These are phyloP conservation scores for Hypercompe scribonia DNA, from an alignment of 2,888 invertebrate genomes.

Conservation along the genomic window DNA sequence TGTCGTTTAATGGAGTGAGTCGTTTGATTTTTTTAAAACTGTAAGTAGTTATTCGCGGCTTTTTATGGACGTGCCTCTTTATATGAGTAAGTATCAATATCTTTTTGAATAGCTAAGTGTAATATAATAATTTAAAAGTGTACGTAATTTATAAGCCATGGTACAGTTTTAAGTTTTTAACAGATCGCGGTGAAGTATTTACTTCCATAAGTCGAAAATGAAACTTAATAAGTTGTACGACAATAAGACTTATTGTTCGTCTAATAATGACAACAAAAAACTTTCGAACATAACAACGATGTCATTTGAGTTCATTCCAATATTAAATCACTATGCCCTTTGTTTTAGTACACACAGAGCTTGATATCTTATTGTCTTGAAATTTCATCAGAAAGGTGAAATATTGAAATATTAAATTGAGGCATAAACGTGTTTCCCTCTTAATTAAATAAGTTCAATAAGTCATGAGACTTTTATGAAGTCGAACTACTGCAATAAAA, in stretches of 20 bases:
- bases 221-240: neutral
- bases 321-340: neutral
- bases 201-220: neutral
- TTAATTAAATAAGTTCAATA: neutral
- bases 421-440: neutral
- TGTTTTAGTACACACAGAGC: neutral
- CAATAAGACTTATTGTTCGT: neutral
- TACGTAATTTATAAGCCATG: neutral
- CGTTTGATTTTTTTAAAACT: no score
- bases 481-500: neutral
- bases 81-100: neutral
- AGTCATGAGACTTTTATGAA: neutral
- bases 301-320: neutral
- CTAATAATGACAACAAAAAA: neutral
- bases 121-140: neutral
- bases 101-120: neutral
- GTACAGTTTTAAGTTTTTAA: no score
- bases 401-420: neutral
- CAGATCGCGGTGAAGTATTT: neutral
- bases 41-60: no score
- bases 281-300: neutral
- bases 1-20: no score
- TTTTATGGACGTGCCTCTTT: no score
- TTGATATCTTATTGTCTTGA: neutral
- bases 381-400: neutral